Conservation (phyloP, 2,888 invertebrate genomes). For the Amphipoea lucens region DNA sequence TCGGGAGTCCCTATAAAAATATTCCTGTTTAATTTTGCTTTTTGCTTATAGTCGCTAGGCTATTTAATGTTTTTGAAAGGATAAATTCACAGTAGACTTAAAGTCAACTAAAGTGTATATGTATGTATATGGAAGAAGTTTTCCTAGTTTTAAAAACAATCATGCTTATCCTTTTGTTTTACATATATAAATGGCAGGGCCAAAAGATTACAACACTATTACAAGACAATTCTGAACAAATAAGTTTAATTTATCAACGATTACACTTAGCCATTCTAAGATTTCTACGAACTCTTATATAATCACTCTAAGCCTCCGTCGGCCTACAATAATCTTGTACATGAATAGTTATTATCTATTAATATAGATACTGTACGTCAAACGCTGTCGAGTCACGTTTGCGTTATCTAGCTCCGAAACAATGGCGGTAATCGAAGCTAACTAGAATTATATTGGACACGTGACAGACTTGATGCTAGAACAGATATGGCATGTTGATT, state of each 20-base stretch:
- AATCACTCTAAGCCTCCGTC: conserved; percentile 22
- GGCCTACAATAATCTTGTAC: conserved; percentile 33
- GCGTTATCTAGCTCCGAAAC: conserved; percentile 54
- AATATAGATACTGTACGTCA: conserved; percentile 52
- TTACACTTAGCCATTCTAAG: not conserved
- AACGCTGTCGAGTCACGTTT: conserved; percentile 57
- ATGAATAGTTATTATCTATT: conserved; percentile 33
- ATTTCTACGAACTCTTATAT: conserved; percentile 37
- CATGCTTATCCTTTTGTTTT: not conserved
- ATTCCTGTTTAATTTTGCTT: not conserved
- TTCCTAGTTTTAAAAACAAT: not conserved
- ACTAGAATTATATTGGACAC: conserved; percentile 47
- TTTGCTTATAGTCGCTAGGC: not conserved
- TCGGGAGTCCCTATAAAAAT: not conserved
- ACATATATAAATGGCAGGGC: no score
- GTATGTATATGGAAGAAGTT: no score
- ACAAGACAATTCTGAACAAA: conserved; percentile 20
- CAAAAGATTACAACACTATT: not conserved
- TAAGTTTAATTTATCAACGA: conserved; percentile 7
- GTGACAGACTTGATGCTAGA: conserved; percentile 40
- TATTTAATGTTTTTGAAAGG: not conserved
- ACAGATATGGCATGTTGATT: conserved; percentile 17
- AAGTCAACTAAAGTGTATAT: not conserved
- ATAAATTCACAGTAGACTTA: not conserved
- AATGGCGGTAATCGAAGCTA: conserved; percentile 52